Conservation (phyloP, 2,888 invertebrate species). For the Morinoia aosen region DNA sequence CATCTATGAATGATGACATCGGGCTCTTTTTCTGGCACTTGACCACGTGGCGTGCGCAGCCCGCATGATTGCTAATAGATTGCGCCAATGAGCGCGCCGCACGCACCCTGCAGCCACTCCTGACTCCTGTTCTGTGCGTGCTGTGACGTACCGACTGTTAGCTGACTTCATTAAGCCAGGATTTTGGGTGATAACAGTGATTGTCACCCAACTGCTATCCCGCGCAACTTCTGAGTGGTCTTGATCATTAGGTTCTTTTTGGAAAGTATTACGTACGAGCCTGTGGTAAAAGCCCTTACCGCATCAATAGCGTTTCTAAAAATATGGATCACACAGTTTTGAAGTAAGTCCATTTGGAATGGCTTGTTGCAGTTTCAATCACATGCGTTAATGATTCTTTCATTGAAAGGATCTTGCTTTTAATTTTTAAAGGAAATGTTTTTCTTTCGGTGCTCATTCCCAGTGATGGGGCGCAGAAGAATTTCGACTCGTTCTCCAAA, state of each 20-base stretch:
- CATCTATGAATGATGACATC: neutral
- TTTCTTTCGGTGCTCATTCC: neutral
- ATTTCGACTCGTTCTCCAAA: no score
- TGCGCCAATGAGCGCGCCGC: slow-evolving; percentile 13
- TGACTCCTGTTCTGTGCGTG: slow-evolving; percentile 13
- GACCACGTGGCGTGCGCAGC: slow-evolving; percentile 23
- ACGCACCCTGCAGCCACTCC: slow-evolving; percentile 8
- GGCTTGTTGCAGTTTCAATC: neutral
- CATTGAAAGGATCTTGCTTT: neutral
- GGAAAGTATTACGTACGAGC: neutral
- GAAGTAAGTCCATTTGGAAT: neutral
- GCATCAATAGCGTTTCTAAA: neutral
- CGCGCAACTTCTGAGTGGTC: slow-evolving; percentile 14
- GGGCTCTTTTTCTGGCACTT: slow-evolving; percentile 22
- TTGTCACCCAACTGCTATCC: slow-evolving; percentile 21
- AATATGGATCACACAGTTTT: neutral
- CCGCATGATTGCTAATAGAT: slow-evolving; percentile 46
- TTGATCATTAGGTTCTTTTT: neutral
- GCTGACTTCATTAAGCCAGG: neutral
- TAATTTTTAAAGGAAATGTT: neutral
- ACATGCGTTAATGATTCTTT: neutral
- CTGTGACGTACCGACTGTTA: neutral
- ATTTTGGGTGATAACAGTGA: slow-evolving; percentile 11
- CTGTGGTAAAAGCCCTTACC: neutral
- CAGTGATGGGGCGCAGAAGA: no score